A percentile compares a stretch with the other conserved stretches of the same genome.
Evolutionary conservation across 2,888 invertebrate genomes (phyloP).

Genomic region (Epicampocera succincta): DNA sequence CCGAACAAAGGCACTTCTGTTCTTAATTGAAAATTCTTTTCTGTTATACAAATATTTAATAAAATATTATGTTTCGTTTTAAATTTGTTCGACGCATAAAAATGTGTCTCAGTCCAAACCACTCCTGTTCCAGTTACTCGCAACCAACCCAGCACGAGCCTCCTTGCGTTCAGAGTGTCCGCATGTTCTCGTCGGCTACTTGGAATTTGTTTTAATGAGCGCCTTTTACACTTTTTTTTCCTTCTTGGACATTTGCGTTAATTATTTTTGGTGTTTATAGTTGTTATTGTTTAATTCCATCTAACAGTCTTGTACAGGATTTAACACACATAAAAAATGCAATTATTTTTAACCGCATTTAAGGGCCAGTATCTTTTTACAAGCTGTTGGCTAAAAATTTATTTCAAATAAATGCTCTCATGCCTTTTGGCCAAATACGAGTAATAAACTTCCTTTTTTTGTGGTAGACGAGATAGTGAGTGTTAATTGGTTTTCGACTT

Average conservation of each 20-base stretch:
- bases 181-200: conserved; percentile 1
- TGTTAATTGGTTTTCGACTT: no score
- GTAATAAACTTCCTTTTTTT: background rate
- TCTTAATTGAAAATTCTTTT: conserved; percentile 20
- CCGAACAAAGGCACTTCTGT: conserved; percentile 16
- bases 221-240: no score
- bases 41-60: conserved; percentile 29
- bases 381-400: conserved; percentile 7
- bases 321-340: conserved; percentile 67
- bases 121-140: background rate
- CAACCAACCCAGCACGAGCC: background rate
- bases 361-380: conserved; percentile 13
- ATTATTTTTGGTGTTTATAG: conserved; percentile 9
- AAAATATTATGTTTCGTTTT: conserved; percentile 10
- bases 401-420: background rate
- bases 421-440: conserved; percentile 31
- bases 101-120: conserved; percentile 34
- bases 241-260: conserved; percentile 19
- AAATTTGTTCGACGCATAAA: no score
- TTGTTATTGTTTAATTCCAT: conserved; percentile 35
- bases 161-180: background rate
- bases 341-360: conserved; percentile 61
- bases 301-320: conserved; percentile 38
- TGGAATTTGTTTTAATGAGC: conserved; percentile 42
- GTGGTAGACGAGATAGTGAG: background rate